These are phyloP conservation scores for Sander vitreus DNA, from an alignment of 2,113 vertebrate genomes.

Conservation along the genomic window DNA sequence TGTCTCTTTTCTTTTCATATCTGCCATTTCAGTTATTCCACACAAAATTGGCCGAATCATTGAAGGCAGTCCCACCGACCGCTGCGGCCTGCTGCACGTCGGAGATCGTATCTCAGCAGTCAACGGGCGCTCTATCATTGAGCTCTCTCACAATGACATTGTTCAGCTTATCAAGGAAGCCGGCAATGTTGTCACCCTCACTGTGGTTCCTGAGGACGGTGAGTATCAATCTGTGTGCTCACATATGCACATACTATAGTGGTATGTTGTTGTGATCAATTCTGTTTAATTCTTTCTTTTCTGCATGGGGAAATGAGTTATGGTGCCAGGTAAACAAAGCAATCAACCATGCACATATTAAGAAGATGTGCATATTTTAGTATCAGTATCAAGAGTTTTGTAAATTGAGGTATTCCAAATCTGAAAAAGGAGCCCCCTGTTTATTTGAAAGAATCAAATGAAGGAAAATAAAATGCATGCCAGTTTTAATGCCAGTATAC, in stretches of 20 bases:
- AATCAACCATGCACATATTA: background rate
- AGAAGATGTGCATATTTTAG: conserved; percentile 41
- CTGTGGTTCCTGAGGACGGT: conserved; percentile 96
- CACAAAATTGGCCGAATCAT: conserved; percentile 99
- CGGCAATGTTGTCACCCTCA: conserved; percentile 92
- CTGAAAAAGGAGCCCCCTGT: background rate
- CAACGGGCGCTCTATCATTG: conserved; percentile 93
- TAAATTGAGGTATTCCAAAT: conserved; percentile 7
- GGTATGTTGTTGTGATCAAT: background rate
- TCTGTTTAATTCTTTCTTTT: background rate
- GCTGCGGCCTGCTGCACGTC: conserved; percentile 93
- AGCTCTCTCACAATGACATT: conserved; percentile 94
- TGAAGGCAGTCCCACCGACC: conserved; percentile 95
- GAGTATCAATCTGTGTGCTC: conserved; percentile 44
- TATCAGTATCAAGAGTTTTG: conserved; percentile 1
- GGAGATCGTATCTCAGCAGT: conserved; percentile 97
- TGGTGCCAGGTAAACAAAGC: conserved; percentile 9
- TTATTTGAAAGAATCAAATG: conserved; percentile 1
- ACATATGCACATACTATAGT: background rate
- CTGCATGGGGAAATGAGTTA: conserved; percentile 5
- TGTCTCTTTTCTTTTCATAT: conserved; percentile 36
- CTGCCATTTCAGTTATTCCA: conserved; percentile 89
- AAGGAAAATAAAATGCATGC: conserved; percentile 16
- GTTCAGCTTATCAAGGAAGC: conserved; percentile 98
- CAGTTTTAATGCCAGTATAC: background rate